Evolutionary conservation across 2,113 vertebrate genomes (phyloP).

Genomic region (Poecile atricapillus): DNA sequence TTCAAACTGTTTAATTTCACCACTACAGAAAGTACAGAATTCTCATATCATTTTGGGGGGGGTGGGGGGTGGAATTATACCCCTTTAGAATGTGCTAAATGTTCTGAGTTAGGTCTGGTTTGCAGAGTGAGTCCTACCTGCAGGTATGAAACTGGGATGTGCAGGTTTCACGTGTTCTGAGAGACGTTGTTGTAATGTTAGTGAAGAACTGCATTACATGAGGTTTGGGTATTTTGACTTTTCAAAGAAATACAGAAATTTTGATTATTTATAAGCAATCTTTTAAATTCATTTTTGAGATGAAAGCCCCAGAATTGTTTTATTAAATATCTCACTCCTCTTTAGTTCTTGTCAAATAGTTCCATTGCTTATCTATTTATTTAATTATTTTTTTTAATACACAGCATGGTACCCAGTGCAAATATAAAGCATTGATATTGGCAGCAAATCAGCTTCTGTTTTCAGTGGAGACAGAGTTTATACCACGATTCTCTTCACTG

Average conservation of each 20-base stretch:
- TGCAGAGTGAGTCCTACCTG: neutral
- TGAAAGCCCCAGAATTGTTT: neutral
- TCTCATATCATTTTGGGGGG: neutral
- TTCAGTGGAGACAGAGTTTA: neutral
- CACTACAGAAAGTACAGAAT: neutral
- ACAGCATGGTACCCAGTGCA: neutral
- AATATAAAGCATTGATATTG: neutral
- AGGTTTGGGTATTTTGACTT: neutral
- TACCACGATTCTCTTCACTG: neutral
- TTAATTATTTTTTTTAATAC: neutral
- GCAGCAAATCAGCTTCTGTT: neutral
- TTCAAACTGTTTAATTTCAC: neutral
- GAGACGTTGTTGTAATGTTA: neutral
- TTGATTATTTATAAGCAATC: neutral
- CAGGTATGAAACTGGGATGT: neutral
- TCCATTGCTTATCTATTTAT: neutral
- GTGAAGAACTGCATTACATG: neutral
- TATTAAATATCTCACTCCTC: neutral
- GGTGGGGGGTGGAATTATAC: neutral
- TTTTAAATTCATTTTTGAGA: neutral
- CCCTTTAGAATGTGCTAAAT: neutral
- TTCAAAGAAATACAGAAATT: neutral
- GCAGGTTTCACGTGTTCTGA: neutral
- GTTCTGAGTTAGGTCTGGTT: neutral
- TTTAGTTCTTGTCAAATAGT: neutral